Conservation (phyloP, 2,113 vertebrate genomes). For the Dipodomys spectabilis region DNA sequence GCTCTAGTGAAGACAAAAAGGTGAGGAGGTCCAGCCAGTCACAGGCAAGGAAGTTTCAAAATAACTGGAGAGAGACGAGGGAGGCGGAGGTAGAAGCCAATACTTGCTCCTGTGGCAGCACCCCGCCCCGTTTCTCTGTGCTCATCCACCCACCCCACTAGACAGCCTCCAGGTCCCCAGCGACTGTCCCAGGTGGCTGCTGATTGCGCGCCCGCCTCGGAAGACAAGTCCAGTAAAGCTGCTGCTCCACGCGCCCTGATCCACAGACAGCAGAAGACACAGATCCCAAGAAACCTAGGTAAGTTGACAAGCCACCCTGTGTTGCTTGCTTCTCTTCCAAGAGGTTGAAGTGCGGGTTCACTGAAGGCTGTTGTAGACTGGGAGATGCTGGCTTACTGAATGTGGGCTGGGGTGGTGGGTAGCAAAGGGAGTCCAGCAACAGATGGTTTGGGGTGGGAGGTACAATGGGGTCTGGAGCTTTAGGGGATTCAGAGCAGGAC, state of each 20-base stretch:
- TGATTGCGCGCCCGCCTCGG: neutral
- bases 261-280: constrained; percentile 31
- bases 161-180: constrained; percentile 11
- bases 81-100: neutral
- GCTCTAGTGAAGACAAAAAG: constrained; percentile 3
- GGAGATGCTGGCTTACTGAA: neutral
- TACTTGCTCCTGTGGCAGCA: neutral
- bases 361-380: neutral
- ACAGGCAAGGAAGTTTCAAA: constrained; percentile 69
- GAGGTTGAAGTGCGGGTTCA: neutral
- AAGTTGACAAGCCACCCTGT: constrained; percentile 46
- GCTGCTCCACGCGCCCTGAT: neutral
- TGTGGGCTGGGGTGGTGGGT: constrained; percentile 46
- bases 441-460: constrained; percentile 71
- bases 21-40: constrained; percentile 29
- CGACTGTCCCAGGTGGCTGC: constrained; percentile 66
- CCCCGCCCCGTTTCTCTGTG: constrained; percentile 52
- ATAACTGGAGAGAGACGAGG: constrained; percentile 38
- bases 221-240: constrained; percentile 2
- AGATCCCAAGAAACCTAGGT: constrained; percentile 63
- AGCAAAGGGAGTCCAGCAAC: constrained; percentile 66
- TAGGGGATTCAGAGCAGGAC: neutral
- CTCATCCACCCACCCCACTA: neutral
- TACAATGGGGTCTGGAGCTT: neutral
- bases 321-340: neutral